Conservation (phyloP, 2,888 invertebrate species). For the Pterobdella sp. region DNA sequence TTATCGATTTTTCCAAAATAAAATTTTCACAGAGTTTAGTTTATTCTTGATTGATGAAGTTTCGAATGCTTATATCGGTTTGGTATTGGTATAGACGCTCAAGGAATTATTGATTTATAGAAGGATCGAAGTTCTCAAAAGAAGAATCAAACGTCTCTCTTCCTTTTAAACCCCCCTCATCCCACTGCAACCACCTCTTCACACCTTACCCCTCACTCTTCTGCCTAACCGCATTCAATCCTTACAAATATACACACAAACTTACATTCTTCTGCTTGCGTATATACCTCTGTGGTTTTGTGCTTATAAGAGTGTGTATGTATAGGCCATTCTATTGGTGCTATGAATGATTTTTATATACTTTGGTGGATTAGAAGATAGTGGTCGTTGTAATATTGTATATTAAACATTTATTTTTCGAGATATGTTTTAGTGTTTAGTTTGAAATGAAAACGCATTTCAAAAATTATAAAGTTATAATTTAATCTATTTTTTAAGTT, state of each 20-base stretch:
- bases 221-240: slow-evolving; percentile 14
- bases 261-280: background rate
- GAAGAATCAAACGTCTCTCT: too few species aligned
- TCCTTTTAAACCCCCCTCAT: slow-evolving; percentile 1
- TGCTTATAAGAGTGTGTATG: background rate
- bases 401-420: background rate
- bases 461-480: too few species aligned
- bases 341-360: background rate
- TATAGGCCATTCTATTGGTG: background rate
- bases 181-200: background rate
- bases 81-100: too few species aligned
- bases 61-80: too few species aligned
- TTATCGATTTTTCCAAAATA: too few species aligned
- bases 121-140: too few species aligned
- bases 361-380: background rate
- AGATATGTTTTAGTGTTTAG: background rate
- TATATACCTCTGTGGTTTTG: background rate
- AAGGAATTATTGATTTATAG: too few species aligned
- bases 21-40: too few species aligned
- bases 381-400: background rate
- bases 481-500: too few species aligned
- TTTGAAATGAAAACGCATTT: background rate
- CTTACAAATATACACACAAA: slow-evolving; percentile 11
- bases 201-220: background rate
- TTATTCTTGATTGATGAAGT: too few species aligned